phyloP scores from a whole-genome alignment of 2,797 vertebrate species.

The Poecile montanus region DNA sequence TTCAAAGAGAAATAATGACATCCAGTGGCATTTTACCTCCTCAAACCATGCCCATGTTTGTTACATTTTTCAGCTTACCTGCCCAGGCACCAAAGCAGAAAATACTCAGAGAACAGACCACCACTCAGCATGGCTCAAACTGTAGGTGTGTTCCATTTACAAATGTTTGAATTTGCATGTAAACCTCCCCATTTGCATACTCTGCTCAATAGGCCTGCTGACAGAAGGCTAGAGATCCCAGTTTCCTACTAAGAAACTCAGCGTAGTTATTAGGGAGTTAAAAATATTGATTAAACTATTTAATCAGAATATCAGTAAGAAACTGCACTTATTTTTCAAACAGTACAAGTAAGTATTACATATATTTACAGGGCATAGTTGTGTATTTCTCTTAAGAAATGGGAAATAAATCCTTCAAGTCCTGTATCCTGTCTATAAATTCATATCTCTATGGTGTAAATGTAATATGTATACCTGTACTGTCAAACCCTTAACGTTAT shows the following conservation, averaged over 20 bases:
- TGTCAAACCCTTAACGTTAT: neutral
- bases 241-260: neutral
- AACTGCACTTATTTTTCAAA: neutral
- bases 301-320: neutral
- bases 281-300: neutral
- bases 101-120: neutral
- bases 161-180: neutral
- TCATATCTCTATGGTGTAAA: neutral
- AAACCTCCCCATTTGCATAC: neutral
- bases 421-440: neutral
- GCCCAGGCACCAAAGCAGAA: neutral
- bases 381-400: neutral
- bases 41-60: neutral
- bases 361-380: neutral
- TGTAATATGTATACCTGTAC: neutral
- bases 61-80: neutral
- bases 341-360: neutral
- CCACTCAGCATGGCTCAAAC: neutral
- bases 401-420: neutral
- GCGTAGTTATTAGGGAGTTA: neutral
- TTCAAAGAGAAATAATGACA: slow-evolving; percentile 41
- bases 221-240: neutral
- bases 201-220: neutral
- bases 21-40: neutral
- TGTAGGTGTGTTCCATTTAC: neutral